Evolutionary conservation across 1,140 invertebrate species (phyloP), one percentile per base, ranked within the genome.

Genomic region (Protaetia brevitarsis): DNA sequence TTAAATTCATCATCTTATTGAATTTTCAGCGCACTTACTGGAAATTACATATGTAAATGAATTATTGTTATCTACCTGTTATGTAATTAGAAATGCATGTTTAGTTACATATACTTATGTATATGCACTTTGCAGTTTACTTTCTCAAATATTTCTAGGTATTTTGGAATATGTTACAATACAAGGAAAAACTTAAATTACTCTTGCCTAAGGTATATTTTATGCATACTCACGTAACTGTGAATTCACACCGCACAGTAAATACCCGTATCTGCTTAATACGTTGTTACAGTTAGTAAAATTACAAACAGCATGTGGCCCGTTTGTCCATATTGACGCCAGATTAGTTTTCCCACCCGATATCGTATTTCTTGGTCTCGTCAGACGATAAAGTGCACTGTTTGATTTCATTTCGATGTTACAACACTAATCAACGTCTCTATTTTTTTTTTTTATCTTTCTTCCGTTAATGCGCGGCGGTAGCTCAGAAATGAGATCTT

Each of bases 251-350:
- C n/a, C 37, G 21, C 41, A 51, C 41, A 51, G 26, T 23, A 51
- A 51, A 6, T 23, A 51, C 11, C 10, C 41, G 41, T 51, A 51
- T 23, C 41, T 6, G 26, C 41, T 23, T 23, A 51, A 51, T 51
- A 51, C 41, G 26, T 51, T 51, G 41, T 51, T 34, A 31, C 34
- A 37, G 34, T 63, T 63, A 41, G 61, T 28, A 36, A 63, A 63
- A 63, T 63, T 63, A 41, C 61, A 41, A 63, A 31, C 61, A 63
- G 61, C 61, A 63, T 63, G 61, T n/a, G 61, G 61, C 28, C 36
- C 45, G 45, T 36, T 36, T 63, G 21, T 63, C 34, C 61, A 63
- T 28, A 31, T 26, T 41, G 61, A 63, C 45, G 31, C 34, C 23
- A 63, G 61, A 63, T 63, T 63, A 63, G 61, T 41, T 63, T 63